Evolutionary conservation across 1,140 invertebrate genomes (phyloP), one percentile per base, ranked within the genome.

Genomic region (Chlorops oryzae): DNA sequence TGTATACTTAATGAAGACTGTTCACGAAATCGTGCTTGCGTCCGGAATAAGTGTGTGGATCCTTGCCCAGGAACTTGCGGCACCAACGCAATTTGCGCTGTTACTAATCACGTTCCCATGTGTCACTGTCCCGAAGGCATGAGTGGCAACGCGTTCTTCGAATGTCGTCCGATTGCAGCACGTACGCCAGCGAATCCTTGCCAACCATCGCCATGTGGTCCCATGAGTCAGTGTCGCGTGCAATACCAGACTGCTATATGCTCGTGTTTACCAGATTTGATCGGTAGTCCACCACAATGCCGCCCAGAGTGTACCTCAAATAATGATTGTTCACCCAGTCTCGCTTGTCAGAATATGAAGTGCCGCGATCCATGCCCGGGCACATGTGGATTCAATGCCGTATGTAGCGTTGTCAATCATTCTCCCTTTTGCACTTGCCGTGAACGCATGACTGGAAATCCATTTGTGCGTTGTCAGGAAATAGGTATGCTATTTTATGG

Each of bases 1-100:
- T 91, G 88, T 62, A 86, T 89, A 1, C 82, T 84, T 3, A 90
- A 91, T 63, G 81, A 86, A n/a, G 88, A 92, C 57, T 91, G 89
- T 57, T 76, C 81, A 35, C 74, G 79, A 17, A 79, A 79, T 38
- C 82, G 78, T 52, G 84, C 87, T 2, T 92, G 88, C 60, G 74
- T 87, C 15, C 86, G 86, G 60, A 87, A 89, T 58, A 90, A 90
- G 74, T 92, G 88, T 59, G 73, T 81, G 15, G 81, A 90, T 74
- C 87, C 87, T 10, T 91, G 88, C 57, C 78, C 81, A n/a, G 85
- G 83, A 44, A 82, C 82, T 2, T 91, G 89, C 69, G 88, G 87
- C 2, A 65, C 82, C 12, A 87, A 86, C 68, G 84, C 88, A 1
- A 78, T 83, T 49, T 91, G 88, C 61, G 79, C 80, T 24, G 86